Evolutionary conservation across 2,888 invertebrate genomes (phyloP), one percentile per base, ranked within the genome.

Genomic region (Cantharis nigra): DNA sequence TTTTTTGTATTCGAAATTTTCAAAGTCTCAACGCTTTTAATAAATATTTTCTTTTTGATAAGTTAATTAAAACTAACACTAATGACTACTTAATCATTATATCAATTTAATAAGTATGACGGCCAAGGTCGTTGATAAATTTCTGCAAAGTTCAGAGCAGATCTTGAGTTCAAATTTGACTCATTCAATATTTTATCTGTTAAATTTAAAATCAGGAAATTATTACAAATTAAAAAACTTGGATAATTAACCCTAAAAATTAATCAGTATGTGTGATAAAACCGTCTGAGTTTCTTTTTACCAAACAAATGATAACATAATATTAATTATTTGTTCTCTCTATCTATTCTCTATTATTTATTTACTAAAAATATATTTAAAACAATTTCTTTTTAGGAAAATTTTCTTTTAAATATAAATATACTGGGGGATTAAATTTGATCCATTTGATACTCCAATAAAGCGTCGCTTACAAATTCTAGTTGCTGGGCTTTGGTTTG

Each of bases 381-480:
- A 20, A 20, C 20, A 20, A n/a, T 49, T 49, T 49, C 9, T n/a
- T 49, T 49, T 49, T 11, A 49, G 49, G 3, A 49, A 13, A 13
- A 69, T 9, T 70, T 14, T 5, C 1, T 3, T 49, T 3, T 49
- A 1, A 28, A 82, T 77, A 88, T 88, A 87, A 84, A 89, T 83
- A 81, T 91, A 0, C 85, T 93, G 14, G 96, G 96, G 96, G 20
- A 91, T 98, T 81, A 91, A 96, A 88, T 97, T 97, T 90, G 98
- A 97, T 0, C 98, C 98, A 0, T 85, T 94, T 33, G 89, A 92
- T 81, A 90, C 97, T 9, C 97, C 98, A 0, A 85, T 94, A 75
- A 89, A 92, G n/a, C 90, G 98, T 11, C 92, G 98, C 3, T 89
- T 97, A 11, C 96, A 98, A 88, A 98, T 97, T 5, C 86, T 97